phyloP scores from a whole-genome alignment of 2,888 invertebrate genomes.

The Achlya flavicornis region DNA sequence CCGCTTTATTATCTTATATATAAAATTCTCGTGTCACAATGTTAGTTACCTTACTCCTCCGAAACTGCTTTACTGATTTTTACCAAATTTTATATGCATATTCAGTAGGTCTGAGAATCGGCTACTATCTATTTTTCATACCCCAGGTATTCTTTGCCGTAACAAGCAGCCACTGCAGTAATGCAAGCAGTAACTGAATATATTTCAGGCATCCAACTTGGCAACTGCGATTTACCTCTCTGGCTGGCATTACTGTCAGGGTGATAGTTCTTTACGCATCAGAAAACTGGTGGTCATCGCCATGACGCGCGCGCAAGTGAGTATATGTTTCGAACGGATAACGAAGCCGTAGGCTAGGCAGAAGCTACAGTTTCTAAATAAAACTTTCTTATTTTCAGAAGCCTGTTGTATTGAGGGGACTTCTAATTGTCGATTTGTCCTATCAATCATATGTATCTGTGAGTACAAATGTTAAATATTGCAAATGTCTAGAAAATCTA shows the following conservation, averaged over 20 bases:
- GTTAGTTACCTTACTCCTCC: no score
- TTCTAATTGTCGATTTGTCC: constrained; percentile 51
- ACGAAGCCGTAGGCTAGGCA: no score
- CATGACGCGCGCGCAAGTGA: constrained; percentile 21
- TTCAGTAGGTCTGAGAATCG: no score
- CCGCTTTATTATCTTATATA: no score
- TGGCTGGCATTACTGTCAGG: constrained; percentile 49
- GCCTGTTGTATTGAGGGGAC: constrained; percentile 48
- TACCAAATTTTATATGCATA: no score
- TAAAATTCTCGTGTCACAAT: no score
- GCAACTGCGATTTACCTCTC: constrained; percentile 54
- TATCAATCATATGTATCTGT: constrained; percentile 47
- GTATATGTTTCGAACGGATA: neutral
- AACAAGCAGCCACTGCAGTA: no score
- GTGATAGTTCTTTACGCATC: constrained; percentile 28
- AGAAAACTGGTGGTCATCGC: constrained; percentile 39
- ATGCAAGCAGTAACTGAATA: no score
- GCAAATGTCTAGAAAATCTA: neutral
- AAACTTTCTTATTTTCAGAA: constrained; percentile 41
- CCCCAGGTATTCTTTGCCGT: no score
- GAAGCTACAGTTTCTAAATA: no score
- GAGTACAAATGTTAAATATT: constrained; percentile 14
- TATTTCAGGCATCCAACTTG: constrained; percentile 41
- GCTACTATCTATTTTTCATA: no score
- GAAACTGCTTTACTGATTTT: no score